A percentile compares a stretch with the other conserved stretches of the same genome.
These are phyloP conservation scores for Sandelia bainsii DNA, from an alignment of 2,797 vertebrate species.

Conservation along the genomic window DNA sequence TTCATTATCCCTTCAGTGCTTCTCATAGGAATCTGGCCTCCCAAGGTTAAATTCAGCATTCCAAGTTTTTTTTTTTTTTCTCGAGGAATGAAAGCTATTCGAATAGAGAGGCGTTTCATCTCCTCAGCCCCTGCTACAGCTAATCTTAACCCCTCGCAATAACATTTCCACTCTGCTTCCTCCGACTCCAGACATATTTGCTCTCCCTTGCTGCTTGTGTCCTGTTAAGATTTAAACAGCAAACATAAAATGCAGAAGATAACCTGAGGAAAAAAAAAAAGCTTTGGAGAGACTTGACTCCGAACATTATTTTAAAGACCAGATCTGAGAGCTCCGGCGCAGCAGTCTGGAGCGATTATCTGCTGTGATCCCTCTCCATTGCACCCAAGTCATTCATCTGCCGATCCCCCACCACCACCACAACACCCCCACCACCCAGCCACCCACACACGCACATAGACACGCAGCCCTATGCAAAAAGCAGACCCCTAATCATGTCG, in stretches of 20 bases:
- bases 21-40: slow-evolving; percentile 59
- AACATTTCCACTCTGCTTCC: slow-evolving; percentile 84
- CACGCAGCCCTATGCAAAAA: slow-evolving; percentile 70
- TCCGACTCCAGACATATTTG: slow-evolving; percentile 84
- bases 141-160: slow-evolving; percentile 82
- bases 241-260: slow-evolving; percentile 85
- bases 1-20: slow-evolving; percentile 51
- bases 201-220: slow-evolving; percentile 81
- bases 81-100: slow-evolving; percentile 68
- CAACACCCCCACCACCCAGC: neutral
- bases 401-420: slow-evolving; percentile 63
- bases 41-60: slow-evolving; percentile 74
- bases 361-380: slow-evolving; percentile 81
- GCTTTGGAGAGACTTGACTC: slow-evolving; percentile 82
- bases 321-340: slow-evolving; percentile 79
- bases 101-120: slow-evolving; percentile 75
- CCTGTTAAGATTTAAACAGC: slow-evolving; percentile 87
- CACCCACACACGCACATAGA: slow-evolving; percentile 7
- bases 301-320: slow-evolving; percentile 87
- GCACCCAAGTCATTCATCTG: slow-evolving; percentile 86
- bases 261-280: slow-evolving; percentile 69
- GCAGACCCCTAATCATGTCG: slow-evolving; percentile 81
- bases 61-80: slow-evolving; percentile 52
- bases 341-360: slow-evolving; percentile 84
- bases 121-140: slow-evolving; percentile 73